Evolutionary conservation across 2,888 invertebrate species (phyloP).

Genomic region (Cancer borealis): DNA sequence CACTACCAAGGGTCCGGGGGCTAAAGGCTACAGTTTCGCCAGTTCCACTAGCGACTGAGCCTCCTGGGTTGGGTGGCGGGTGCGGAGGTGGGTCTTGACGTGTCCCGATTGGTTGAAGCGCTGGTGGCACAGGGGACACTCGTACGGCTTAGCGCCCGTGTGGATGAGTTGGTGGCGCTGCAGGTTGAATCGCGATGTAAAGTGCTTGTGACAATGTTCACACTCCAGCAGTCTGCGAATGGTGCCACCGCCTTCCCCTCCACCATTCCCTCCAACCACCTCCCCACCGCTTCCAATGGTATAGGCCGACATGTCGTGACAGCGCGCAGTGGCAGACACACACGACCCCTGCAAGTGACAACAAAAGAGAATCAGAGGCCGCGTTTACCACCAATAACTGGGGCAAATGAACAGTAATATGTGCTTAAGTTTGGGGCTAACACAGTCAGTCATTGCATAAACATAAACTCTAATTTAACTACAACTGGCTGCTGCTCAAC

Average conservation of each 20-base stretch:
- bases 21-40: slow-evolving; percentile 73
- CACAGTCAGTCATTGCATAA: slow-evolving; percentile 47
- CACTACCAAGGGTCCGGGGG: slow-evolving; percentile 72
- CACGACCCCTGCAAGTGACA: slow-evolving; percentile 75
- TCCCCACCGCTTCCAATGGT: slow-evolving; percentile 68
- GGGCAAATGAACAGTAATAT: slow-evolving; percentile 58
- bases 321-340: slow-evolving; percentile 71
- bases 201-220: slow-evolving; percentile 77
- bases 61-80: slow-evolving; percentile 77
- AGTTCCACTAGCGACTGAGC: slow-evolving; percentile 67
- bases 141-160: slow-evolving; percentile 77
- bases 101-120: slow-evolving; percentile 77
- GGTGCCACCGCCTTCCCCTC: slow-evolving; percentile 66
- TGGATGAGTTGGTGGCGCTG: slow-evolving; percentile 77
- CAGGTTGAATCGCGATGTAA: slow-evolving; percentile 77
- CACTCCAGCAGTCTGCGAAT: slow-evolving; percentile 76
- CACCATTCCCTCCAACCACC: slow-evolving; percentile 70
- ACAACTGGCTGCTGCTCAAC: slow-evolving; percentile 51
- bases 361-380: slow-evolving; percentile 74
- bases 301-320: slow-evolving; percentile 75
- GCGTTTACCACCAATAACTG: slow-evolving; percentile 65
- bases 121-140: slow-evolving; percentile 77
- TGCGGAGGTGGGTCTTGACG: slow-evolving; percentile 77
- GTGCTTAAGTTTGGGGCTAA: slow-evolving; percentile 58
- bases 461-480: slow-evolving; percentile 47